These are phyloP conservation scores for Philereme vetulata DNA, from an alignment of 2,888 invertebrate species.

Conservation along the genomic window DNA sequence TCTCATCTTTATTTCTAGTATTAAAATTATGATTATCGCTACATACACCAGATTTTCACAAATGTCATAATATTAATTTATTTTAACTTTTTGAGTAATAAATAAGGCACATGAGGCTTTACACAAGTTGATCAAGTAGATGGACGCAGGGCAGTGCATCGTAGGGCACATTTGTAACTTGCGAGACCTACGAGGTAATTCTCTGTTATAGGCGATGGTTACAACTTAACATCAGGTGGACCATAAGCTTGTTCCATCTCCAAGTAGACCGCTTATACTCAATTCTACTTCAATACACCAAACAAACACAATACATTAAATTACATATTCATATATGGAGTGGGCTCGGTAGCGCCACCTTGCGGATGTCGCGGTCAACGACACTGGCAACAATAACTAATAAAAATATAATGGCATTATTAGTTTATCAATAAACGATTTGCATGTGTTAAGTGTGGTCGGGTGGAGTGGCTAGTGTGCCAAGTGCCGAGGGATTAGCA, in stretches of 20 bases:
- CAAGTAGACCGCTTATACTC: not conserved
- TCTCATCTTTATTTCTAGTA: too few relatives aligned
- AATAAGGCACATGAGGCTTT: too few relatives aligned
- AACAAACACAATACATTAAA: slow-evolving; percentile 53
- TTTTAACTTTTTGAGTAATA: too few relatives aligned
- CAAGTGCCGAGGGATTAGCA: slow-evolving; percentile 58
- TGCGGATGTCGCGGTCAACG: slow-evolving; percentile 55
- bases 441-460: slow-evolving; percentile 74
- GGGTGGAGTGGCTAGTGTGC: slow-evolving; percentile 50
- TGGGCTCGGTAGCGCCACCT: slow-evolving; percentile 56
- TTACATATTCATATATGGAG: slow-evolving; percentile 68
- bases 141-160: too few relatives aligned
- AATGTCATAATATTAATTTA: too few relatives aligned
- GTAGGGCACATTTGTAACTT: too few relatives aligned
- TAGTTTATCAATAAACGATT: slow-evolving; percentile 79
- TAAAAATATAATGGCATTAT: slow-evolving; percentile 77
- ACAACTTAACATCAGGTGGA: too few relatives aligned
- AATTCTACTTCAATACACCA: slow-evolving; percentile 37
- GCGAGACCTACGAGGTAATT: not conserved
- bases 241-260: too few relatives aligned
- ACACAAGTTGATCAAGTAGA: too few relatives aligned
- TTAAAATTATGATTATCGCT: too few relatives aligned
- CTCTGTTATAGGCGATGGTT: slow-evolving; percentile 5
- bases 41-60: too few relatives aligned
- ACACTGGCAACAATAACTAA: slow-evolving; percentile 67